Base-by-base conservation (phyloP, 92 coral and sea anemone species). In the Porites evermanni region DNA sequence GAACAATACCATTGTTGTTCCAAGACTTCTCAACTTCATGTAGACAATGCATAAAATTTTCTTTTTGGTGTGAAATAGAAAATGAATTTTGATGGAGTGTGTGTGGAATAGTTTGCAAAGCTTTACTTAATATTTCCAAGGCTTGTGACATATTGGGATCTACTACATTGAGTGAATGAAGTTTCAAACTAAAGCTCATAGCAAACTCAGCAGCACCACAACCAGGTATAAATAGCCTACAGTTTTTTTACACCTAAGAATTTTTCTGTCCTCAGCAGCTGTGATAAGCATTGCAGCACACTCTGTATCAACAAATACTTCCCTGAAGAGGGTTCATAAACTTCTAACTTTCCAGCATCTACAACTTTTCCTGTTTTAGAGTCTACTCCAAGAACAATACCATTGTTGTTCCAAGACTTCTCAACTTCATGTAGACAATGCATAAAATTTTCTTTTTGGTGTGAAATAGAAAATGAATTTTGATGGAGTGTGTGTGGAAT, bases 171-270 rank as follows among this genome's bases (percentile, higher is more conserved):
- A 84, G 80, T 12, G 90, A 71, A 64, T 73, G 74, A 18, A 72
- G 64, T 52, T 84, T 89, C 44, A 97, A 81, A 63, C 71, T 86
- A 61, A 77, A 84, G 17, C 90, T 87, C 72, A 93, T 70, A 68
- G 88, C 92, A 80, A 93, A 80, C 75, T 97, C 99, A 54, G 79
- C 79, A 18, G 93, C 77, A 20, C 99, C 99, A 54, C 96, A 93
- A 20, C 97, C 95, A 3, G 96, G 96, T 24, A 97, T 71, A 53
- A 84, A 54, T 24, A 38, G 47, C n/a, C n/a, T n/a, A 38, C 47
- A 38, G 47, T 6, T 38, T 38, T 38, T 38, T 73, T 8, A 86
- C 91, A 75, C 93, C 88, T 82, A 92, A 78, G 23, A 95, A 77
- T 70, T 87, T 84, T 44, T 97, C 98, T 26, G 92, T 85, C 86